Evolutionary conservation across 2,888 invertebrate genomes (phyloP).

Genomic region (Pomacea canaliculata): DNA sequence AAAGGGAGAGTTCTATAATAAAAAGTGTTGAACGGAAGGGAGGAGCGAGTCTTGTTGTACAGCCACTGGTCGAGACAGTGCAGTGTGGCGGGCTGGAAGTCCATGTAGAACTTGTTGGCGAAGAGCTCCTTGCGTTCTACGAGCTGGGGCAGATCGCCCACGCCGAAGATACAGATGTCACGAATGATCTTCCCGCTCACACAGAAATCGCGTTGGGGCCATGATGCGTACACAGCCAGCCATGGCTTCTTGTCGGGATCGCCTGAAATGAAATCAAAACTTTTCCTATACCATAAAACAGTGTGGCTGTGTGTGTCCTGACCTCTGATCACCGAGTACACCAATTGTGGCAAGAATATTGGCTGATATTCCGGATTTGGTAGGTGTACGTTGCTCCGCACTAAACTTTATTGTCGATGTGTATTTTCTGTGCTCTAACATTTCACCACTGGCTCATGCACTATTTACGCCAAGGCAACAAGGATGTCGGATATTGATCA

Average conservation of each 20-base stretch:
- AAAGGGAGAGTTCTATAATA: conserved; percentile 31
- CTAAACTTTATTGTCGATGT: no score
- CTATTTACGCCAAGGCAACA: no score
- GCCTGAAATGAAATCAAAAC: conserved; percentile 15
- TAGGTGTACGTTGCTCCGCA: no score
- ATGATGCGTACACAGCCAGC: conserved; percentile 33
- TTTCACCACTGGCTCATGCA: no score
- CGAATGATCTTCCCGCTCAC: conserved; percentile 45
- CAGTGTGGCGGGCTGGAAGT: conserved; percentile 45
- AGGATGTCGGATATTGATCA: no score
- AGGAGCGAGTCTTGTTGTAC: conserved; percentile 27
- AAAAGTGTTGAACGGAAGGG: conserved; percentile 20
- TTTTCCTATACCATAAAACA: background rate
- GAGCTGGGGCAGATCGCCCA: conserved; percentile 51
- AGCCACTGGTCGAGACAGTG: conserved; percentile 60
- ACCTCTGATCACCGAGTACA: no score
- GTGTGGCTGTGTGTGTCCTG: background rate
- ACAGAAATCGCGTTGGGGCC: conserved; percentile 29
- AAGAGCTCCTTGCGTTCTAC: conserved; percentile 49
- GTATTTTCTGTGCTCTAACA: no score
- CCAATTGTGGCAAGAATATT: no score
- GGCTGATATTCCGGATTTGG: background rate
- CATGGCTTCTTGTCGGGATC: conserved; percentile 33
- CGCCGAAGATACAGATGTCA: conserved; percentile 58
- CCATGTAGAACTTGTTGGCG: conserved; percentile 60